Evolutionary conservation across 35 echinoderm and acorn worm species (phyloP), one percentile per base, ranked within the genome.

Genomic region (Lytechinus variegatus): DNA sequence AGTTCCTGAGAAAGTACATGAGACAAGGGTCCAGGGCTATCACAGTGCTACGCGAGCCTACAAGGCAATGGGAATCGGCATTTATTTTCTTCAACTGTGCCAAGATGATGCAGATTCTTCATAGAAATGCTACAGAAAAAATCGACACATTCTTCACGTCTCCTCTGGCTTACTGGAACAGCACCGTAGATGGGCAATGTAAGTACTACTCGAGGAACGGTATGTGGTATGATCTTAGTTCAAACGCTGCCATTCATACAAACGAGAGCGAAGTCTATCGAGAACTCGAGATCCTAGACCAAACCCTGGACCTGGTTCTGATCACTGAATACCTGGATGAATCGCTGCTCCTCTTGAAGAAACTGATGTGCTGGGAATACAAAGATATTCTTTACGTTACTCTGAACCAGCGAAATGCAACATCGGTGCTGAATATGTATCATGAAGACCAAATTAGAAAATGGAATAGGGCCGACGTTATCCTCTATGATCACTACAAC

Each of bases 401-500:
- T 0, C 61, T 87, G 86, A 55, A 55, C 27, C 44, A 44, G 14
- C 91, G 95, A 94, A 27, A 44, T 54, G 29, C 6, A 14, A 72
- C 9, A 9, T 88, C 54, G 14, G 6, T 29, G 10, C 27, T 66
- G 29, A 27, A 27, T 8, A 10, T 13, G 16, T 28, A 54, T 27
- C 53, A 53, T 44, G 24, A 21, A 52, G 5, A 29, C 52, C 44
- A 28, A 3, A 96, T 96, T 10, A 27, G 54, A 11, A 86, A 93
- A 3, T 96, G 95, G 95, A 96, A 94, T 60, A 94, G n/a, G 53
- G 55, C 91, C 9, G 95, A 96, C 55, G 54, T 44, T 1, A 96
- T 86, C 27, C 56, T 96, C 13, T 96, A 96, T 51, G 55, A 94
- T 27, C 95, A 96, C 72, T 96, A 94, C 86, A 96, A 96, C 51